Evolutionary conservation across 2,797 vertebrate genomes (phyloP), one percentile per base, ranked within the genome.

Genomic region (Pteronotus mesoamericanus): DNA sequence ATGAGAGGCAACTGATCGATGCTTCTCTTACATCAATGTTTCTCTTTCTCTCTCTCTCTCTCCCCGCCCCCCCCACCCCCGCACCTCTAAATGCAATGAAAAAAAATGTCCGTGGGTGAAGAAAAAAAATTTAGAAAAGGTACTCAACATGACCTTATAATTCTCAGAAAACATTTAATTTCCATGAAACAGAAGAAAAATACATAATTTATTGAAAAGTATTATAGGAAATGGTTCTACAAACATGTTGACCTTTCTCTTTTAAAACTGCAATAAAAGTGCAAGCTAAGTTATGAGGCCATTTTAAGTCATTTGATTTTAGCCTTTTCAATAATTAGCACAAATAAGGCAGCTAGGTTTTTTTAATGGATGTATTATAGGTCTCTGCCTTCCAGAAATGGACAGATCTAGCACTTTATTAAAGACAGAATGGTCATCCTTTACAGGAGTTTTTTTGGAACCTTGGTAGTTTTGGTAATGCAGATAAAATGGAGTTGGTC

Each of bases 261-360:
- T 93, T 96, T 78, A 85, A 94, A 94, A 80, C 39, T 57, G 19
- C 72, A 74, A 88, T 85, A 69, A 68, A 96, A 75, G 29, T 51
- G 2, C 61, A 32, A 51, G 59, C 44, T 89, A 53, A 77, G n/a
- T 94, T 91, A 90, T 55, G 42, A 11, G 11, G 16, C 82, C 83
- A 91, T 84, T 94, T 92, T 64, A 42, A 48, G 66, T 84, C 46
- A 74, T 94, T 87, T 90, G n/a, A 93, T 96, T 93, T 87, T 86
- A 91, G 48, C 32, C 68, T 96, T 94, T 96, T 89, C 91, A 79
- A 90, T 48, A 94, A 72, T 53, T 19, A 71, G 29, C 4, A 59
- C 69, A 91, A 94, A 86, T 46, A 92, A 96, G 34, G 68, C 44
- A 94, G 51, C 87, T 78, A 55, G 48, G 46, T 66, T 9, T 93